Evolutionary conservation across 2,888 invertebrate species (phyloP).

Genomic region (Camptogramma bilineatum): DNA sequence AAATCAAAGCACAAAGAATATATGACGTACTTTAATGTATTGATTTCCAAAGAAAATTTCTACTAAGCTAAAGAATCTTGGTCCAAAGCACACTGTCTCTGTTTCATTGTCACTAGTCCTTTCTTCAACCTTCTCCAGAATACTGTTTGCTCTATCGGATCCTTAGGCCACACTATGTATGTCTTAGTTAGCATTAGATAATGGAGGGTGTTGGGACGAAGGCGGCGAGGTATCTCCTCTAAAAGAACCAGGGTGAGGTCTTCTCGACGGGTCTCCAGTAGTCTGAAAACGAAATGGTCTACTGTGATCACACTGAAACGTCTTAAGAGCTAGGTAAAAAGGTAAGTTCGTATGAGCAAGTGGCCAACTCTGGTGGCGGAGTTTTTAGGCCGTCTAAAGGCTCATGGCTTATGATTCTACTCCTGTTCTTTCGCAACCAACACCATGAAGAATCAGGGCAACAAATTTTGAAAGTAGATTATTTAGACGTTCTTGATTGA

Average conservation of each 20-base stretch:
- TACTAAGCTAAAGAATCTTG: constrained; percentile 64
- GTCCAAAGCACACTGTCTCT: constrained; percentile 51
- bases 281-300: constrained; percentile 73
- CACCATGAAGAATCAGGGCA: no score
- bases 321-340: no score
- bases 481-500: no score
- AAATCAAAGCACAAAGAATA: no score
- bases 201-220: constrained; percentile 87
- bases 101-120: constrained; percentile 61
- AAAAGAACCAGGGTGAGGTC: constrained; percentile 87
- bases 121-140: constrained; percentile 80
- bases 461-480: no score
- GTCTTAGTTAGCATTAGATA: constrained; percentile 89
- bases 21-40: background rate
- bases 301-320: no score
- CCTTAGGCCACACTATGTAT: constrained; percentile 88
- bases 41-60: background rate
- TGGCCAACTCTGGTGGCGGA: no score
- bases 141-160: constrained; percentile 55
- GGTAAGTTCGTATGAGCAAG: no score
- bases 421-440: no score
- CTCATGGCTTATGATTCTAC: no score
- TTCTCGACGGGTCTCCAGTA: constrained; percentile 86
- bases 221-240: constrained; percentile 86
- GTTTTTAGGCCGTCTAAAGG: no score